Percentiles rank a stretch among this genome's conserved stretches.
Conservation (phyloP, 2,888 invertebrate genomes). For the Monoplex corrugatus region DNA sequence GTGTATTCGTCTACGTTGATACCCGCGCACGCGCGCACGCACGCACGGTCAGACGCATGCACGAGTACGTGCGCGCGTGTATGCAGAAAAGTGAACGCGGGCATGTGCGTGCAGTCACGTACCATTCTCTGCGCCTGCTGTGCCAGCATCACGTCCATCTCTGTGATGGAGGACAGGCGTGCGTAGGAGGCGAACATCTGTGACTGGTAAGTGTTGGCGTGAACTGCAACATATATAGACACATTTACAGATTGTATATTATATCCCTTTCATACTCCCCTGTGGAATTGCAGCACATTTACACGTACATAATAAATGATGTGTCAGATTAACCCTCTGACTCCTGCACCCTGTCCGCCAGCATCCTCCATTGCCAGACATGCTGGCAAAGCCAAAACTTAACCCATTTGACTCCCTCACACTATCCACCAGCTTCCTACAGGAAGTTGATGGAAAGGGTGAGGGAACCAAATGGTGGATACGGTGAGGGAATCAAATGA, state of each 20-base stretch:
- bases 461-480: too few species aligned
- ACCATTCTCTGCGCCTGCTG: constrained; percentile 95
- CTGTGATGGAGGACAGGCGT: constrained; percentile 94
- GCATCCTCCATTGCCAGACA: too few species aligned
- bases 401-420: too few species aligned
- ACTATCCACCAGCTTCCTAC: too few species aligned
- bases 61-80: constrained; percentile 9
- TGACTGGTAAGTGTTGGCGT: constrained; percentile 95
- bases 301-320: too few species aligned
- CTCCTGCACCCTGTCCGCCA: too few species aligned
- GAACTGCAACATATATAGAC: constrained; percentile 89
- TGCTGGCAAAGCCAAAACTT: too few species aligned
- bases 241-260: too few species aligned
- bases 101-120: constrained; percentile 57
- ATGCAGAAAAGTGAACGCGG: not conserved
- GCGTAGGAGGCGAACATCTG: constrained; percentile 95
- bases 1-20: not conserved
- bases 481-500: too few species aligned
- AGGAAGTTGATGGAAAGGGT: too few species aligned
- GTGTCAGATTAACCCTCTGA: not conserved
- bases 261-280: too few species aligned
- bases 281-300: too few species aligned
- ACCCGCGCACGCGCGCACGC: not conserved
- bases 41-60: not conserved
- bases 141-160: constrained; percentile 94